Base-by-base conservation (phyloP, 2,797 vertebrate species). In the Sebastes diploproa region DNA sequence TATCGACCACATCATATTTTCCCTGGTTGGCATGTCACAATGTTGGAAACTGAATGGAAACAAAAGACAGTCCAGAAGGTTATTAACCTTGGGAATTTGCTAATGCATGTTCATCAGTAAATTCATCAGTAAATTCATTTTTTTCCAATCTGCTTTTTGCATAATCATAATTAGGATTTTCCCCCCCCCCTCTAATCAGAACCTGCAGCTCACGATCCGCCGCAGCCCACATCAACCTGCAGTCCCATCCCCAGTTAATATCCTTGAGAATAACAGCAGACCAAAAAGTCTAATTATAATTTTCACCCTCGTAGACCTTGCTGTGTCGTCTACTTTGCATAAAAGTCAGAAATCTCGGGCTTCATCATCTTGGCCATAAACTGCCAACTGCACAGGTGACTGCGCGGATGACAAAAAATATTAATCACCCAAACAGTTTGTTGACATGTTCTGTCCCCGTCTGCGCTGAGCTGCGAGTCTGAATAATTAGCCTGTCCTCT, bases 401-500 rank as follows among this genome's bases (percentile, higher is more conserved):
- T 86, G 81, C 55, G 14, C 64, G 42, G 75, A 83, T 90, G 90
- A 92, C 89, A 87, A 89, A 85, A 92, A 89, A 85, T 84, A 91
- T 94, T 84, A 90, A 92, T 94, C 93, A 93, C 78, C 85, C 81
- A 86, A 93, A 92, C 78, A 85, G 88, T 92, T 90, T 94, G 91
- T 92, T 90, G 92, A 94, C 92, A 90, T 79, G 64, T 87, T 84
- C 78, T 83, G 75, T 88, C 80, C 82, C 87, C 50, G 78, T 89
- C 86, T 89, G 91, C 89, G 91, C 86, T 92, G 90, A 84, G 80
- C 81, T 80, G 82, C 85, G 81, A 74, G 87, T 91, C 83, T 94
- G 94, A 95, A 95, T 95, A 95, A 95, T 95, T 90, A 93, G 89
- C 84, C 88, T 82, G 85, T 82, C 91, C 92, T 91, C 83, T 88